Conservation (phyloP, 2,113 vertebrate genomes). For the Hippopotamus amphibius region DNA sequence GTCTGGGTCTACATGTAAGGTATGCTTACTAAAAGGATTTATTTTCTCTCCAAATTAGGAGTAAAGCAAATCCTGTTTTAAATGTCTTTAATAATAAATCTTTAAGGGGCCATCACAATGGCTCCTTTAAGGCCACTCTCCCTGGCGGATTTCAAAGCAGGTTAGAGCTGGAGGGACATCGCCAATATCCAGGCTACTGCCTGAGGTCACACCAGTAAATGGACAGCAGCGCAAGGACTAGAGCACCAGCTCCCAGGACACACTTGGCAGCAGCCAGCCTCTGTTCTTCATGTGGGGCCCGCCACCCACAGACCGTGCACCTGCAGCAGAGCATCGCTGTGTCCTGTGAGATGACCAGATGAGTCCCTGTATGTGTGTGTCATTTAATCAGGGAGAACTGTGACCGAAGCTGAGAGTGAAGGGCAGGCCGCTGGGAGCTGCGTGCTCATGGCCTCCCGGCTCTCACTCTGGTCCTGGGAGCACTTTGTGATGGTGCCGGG, state of each 20-base stretch:
- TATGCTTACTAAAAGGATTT: neutral
- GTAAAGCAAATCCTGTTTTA: neutral
- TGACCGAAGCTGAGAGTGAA: neutral
- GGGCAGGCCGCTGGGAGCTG: neutral
- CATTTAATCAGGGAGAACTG: neutral
- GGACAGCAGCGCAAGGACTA: neutral
- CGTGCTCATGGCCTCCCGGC: neutral
- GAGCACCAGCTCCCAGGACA: neutral
- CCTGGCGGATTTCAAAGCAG: neutral
- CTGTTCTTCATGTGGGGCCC: neutral
- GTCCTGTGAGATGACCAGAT: neutral
- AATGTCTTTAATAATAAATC: slow-evolving; percentile 8
- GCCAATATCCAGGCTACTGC: neutral
- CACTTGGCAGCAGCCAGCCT: neutral
- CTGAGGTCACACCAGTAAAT: neutral
- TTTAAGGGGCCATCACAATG: neutral
- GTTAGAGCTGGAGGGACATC: neutral
- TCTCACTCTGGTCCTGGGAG: neutral
- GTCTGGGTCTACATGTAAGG: neutral
- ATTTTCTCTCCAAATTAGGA: neutral
- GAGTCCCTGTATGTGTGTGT: neutral
- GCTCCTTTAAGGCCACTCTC: neutral
- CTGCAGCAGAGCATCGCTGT: neutral
- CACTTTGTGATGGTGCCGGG: neutral
- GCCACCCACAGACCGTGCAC: neutral